phyloP scores from a whole-genome alignment of 2,888 invertebrate species.

The Atrina japonica region DNA sequence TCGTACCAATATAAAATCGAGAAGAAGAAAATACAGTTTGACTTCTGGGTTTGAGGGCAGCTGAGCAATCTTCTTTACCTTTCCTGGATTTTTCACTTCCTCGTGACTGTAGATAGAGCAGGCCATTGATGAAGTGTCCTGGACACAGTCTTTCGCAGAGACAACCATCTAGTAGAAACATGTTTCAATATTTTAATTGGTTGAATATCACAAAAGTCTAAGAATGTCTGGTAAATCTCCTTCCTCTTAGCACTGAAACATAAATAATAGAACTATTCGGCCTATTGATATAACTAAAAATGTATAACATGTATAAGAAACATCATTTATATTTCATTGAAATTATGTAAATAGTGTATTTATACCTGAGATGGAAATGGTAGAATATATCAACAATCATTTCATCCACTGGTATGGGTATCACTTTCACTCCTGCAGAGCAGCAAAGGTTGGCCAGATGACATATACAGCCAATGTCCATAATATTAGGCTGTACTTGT shows the following conservation, averaged over 20 bases:
- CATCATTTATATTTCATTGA: conserved; percentile 1
- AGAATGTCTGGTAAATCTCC: conserved; percentile 24
- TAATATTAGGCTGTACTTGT: conserved; percentile 20
- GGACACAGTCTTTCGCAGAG: conserved; percentile 7
- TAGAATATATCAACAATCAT: conserved; percentile 23
- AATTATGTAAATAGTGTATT: conserved; percentile 4
- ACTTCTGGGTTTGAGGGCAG: conserved; percentile 5
- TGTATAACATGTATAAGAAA: not conserved
- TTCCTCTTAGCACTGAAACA: conserved; percentile 30
- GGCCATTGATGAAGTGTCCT: conserved; percentile 32
- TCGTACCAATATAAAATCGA: conserved; percentile 11
- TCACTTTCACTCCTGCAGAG: conserved; percentile 12
- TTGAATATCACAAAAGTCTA: conserved; percentile 28
- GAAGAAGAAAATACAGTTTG: conserved; percentile 28
- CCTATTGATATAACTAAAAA: not conserved
- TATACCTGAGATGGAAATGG: conserved; percentile 22
- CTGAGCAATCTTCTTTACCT: conserved; percentile 14
- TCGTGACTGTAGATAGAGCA: conserved; percentile 37
- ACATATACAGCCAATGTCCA: conserved; percentile 37
- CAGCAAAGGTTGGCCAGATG: conserved; percentile 26
- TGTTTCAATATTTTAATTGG: conserved; percentile 36
- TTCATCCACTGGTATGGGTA: conserved; percentile 21
- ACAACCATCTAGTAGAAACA: conserved; percentile 31
- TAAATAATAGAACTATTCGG: not conserved
- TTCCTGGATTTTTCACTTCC: conserved; percentile 19